Percentiles rank a stretch among this genome's conserved stretches.
Conservation (phyloP, 2,888 invertebrate species). For the Diarsia brunnea region DNA sequence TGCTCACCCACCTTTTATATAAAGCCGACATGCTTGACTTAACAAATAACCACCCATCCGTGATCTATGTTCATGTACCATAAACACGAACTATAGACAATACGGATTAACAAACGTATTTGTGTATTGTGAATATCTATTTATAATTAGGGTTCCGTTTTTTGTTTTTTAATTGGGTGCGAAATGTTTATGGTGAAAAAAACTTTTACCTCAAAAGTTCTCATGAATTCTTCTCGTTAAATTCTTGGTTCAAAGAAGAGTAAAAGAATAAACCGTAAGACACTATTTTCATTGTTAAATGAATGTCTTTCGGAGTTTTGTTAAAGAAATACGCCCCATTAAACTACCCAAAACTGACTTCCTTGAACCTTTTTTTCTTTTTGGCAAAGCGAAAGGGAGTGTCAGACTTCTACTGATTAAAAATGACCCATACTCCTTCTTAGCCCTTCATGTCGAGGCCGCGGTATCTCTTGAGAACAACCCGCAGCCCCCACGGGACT, state of each 20-base stretch:
- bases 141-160: constrained; percentile 5
- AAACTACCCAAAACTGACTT: no score
- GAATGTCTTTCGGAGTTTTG: background rate
- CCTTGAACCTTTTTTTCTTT: no score
- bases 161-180: constrained; percentile 36
- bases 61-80: constrained; percentile 41
- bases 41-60: constrained; percentile 31
- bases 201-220: background rate
- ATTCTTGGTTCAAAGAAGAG: background rate
- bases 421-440: no score
- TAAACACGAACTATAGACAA: constrained; percentile 30
- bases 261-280: background rate
- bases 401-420: no score
- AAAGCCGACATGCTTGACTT: constrained; percentile 41
- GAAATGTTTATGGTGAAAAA: background rate
- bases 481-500: no score
- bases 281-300: background rate
- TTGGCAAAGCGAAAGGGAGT: no score
- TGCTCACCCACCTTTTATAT: constrained; percentile 18
- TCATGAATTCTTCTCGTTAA: background rate
- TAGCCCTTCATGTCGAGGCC: no score
- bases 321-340: background rate
- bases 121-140: background rate
- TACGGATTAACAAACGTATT: constrained; percentile 23
- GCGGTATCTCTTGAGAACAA: no score